Percentiles rank a stretch among this genome's conserved stretches.
Conservation (phyloP, 2,113 vertebrate genomes). For the Oxyura jamaicensis region DNA sequence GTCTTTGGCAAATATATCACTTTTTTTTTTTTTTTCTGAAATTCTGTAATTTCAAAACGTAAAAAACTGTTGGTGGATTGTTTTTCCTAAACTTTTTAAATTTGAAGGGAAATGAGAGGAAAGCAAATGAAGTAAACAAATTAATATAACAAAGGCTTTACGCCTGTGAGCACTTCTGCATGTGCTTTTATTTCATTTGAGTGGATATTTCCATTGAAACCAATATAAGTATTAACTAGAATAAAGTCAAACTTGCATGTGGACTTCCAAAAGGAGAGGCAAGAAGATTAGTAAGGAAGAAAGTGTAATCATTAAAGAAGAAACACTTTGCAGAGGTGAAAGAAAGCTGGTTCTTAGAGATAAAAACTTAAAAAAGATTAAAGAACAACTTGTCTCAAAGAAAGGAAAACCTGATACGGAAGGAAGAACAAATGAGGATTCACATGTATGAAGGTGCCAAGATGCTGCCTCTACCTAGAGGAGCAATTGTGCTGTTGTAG, state of each 20-base stretch:
- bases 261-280: neutral
- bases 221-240: neutral
- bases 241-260: conserved; percentile 2
- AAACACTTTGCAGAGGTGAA: conserved; percentile 47
- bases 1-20: neutral
- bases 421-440: neutral
- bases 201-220: conserved; percentile 13
- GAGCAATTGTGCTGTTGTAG: neutral
- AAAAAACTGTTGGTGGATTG: neutral
- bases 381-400: conserved; percentile 21
- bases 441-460: fast-evolving
- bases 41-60: neutral
- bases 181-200: conserved; percentile 26
- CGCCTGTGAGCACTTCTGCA: conserved; percentile 3
- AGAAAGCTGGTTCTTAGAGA: conserved; percentile 61
- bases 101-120: neutral
- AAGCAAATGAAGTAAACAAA: neutral
- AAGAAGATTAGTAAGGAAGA: neutral
- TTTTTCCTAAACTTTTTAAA: neutral
- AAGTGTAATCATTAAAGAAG: conserved; percentile 22
- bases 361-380: conserved; percentile 59
- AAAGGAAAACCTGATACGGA: conserved; percentile 10
- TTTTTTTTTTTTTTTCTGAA: neutral
- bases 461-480: neutral
- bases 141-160: neutral